A percentile compares a stretch with the other conserved stretches of the same genome.
Evolutionary conservation across 2,888 invertebrate genomes (phyloP).

Genomic region (Abscondita cerata): DNA sequence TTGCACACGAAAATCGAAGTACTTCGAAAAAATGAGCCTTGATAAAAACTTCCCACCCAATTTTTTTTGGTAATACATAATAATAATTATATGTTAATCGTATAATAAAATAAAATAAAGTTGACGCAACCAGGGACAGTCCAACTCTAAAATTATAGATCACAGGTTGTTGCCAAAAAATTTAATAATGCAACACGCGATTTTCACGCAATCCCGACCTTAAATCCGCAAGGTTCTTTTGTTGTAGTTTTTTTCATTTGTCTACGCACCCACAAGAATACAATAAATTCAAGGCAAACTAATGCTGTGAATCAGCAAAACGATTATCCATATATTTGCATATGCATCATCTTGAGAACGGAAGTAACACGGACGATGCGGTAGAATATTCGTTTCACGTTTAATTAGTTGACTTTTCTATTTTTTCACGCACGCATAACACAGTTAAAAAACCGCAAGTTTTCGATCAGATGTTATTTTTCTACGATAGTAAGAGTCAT

Average conservation of each 20-base stretch:
- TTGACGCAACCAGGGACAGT: not conserved
- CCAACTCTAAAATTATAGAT: constrained; percentile 12
- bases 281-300: constrained; percentile 22
- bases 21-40: too few species aligned
- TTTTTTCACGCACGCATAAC: constrained; percentile 17
- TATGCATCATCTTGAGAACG: constrained; percentile 33
- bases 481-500: not conserved
- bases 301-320: constrained; percentile 19
- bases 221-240: not conserved
- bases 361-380: constrained; percentile 22
- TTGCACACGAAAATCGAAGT: constrained; percentile 6
- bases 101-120: not conserved
- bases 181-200: constrained; percentile 8
- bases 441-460: constrained; percentile 14
- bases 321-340: constrained; percentile 22
- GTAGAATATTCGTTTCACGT: constrained; percentile 23
- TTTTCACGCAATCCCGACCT: constrained; percentile 5
- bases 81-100: not conserved
- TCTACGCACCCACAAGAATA: not conserved
- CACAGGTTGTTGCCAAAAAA: constrained; percentile 14
- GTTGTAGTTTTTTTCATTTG: too few species aligned
- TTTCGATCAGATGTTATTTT: not conserved
- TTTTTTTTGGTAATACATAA: not conserved
- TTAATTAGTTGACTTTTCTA: not conserved
- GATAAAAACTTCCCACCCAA: too few species aligned